phyloP scores from a whole-genome alignment of 2,797 vertebrate species.

The Falco berigora region DNA sequence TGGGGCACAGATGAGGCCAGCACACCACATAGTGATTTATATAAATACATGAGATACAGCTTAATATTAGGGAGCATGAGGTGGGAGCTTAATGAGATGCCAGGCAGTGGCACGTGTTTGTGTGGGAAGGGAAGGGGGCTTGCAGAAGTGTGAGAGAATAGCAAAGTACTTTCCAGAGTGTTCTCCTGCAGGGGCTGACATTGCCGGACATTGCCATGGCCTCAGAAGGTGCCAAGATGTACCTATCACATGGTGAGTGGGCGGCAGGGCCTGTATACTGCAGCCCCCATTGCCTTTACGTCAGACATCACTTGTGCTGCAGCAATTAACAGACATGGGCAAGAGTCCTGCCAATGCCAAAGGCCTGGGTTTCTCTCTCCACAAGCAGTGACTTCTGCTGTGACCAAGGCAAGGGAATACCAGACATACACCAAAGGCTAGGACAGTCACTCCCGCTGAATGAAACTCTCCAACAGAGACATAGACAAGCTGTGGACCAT shows the following conservation, averaged over 20 bases:
- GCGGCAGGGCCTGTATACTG: neutral
- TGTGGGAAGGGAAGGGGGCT: neutral
- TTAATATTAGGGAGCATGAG: neutral
- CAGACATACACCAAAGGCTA: neutral
- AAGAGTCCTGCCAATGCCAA: neutral
- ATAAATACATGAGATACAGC: neutral
- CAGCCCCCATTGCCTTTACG: neutral
- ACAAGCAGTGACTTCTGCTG: neutral
- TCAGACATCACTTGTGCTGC: neutral
- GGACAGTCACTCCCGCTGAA: neutral
- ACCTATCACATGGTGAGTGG: neutral
- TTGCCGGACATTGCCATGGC: neutral
- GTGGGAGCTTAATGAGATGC: neutral
- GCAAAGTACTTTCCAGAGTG: neutral
- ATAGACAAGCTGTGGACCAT: neutral
- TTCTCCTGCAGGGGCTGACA: neutral
- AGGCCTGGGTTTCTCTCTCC: neutral
- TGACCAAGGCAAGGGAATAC: neutral
- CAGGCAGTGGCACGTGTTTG: neutral
- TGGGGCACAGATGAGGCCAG: neutral
- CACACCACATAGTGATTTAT: fast-evolving
- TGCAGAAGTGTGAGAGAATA: neutral
- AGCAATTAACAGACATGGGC: neutral
- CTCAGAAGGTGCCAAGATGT: neutral
- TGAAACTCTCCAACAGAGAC: neutral